Evolutionary conservation across 2,888 invertebrate genomes (phyloP), one percentile per base, ranked within the genome.

Genomic region (Drosophila parthenogenetica): DNA sequence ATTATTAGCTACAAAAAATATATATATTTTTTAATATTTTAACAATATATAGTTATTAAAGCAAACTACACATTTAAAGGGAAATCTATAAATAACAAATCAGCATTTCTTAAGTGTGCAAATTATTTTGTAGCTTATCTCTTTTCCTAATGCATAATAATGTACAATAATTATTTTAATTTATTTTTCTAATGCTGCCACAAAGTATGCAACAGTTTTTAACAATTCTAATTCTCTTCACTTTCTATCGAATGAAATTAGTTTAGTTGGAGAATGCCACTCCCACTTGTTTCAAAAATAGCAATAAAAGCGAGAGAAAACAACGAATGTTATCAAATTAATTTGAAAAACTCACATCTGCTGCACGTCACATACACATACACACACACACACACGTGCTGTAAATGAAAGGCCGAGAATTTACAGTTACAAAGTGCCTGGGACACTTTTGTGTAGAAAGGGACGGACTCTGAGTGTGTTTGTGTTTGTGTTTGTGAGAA

Each of bases 261-360:
- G 19, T 48, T 37, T 32, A 45, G 5, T 16, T 51, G 8, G 35
- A 17, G 42, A 22, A 16, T 42, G 53, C 69, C 81, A 62, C 79
- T 65, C 65, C 74, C 61, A 59, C 51, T 69, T 35, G 37, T 54
- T 48, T 66, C 13, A 0, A 32, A 55, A 40, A 13, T 19, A 62
- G 37, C 29, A 63, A 51, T 53, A 55, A 29, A 39, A 62, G 49
- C 37, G 55, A 73, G 42, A 45, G 40, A 66, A 61, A 61, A 58
- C 49, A 62, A 75, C 71, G 75, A 80, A 73, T 69, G 68, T 77
- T 85, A 85, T 84, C 74, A 85, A 85, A 85, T 85, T 85, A 89
- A 86, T 86, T 86, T 89, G 62, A 77, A 87, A 86, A 85, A 88
- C 79, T 87, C 77, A 64, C 88, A 82, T 86, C 89, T 82, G 82